phyloP scores from a whole-genome alignment of 2,113 vertebrate genomes.

The Pelecanoides urinatrix region DNA sequence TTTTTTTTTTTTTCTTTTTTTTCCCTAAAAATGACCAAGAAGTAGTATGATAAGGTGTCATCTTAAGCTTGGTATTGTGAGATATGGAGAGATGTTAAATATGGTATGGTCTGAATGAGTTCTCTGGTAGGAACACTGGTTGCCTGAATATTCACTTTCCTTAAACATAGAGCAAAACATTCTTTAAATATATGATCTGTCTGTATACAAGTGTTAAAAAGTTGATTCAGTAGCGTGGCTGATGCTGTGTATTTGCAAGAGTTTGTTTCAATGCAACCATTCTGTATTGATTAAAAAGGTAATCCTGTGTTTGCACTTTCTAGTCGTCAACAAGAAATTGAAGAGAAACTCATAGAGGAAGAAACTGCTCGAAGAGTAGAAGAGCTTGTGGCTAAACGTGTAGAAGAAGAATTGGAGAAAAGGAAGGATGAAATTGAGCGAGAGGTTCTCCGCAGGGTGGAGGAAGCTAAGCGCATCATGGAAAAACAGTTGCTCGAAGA shows the following conservation, averaged over 20 bases:
- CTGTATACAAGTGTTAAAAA: not conserved
- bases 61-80: not conserved
- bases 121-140: not conserved
- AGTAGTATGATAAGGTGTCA: not conserved
- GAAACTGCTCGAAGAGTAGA: constrained; percentile 97
- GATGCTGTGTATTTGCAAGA: not conserved
- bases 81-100: not conserved
- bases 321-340: constrained; percentile 91
- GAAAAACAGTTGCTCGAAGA: constrained; percentile 99
- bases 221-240: not conserved
- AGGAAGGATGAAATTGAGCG: constrained; percentile 98
- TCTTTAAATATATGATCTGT: not conserved
- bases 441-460: constrained; percentile 95
- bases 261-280: not conserved
- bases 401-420: constrained; percentile 98
- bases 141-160: not conserved
- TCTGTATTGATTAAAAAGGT: not conserved
- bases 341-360: constrained; percentile 99
- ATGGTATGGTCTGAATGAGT: not conserved
- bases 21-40: not conserved
- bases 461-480: constrained; percentile 99
- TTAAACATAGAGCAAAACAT: not conserved
- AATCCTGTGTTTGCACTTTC: not conserved
- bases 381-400: constrained; percentile 95
- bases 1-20: no score